Base-by-base conservation (phyloP, 1,140 invertebrate species). In the Capitella teleta region DNA sequence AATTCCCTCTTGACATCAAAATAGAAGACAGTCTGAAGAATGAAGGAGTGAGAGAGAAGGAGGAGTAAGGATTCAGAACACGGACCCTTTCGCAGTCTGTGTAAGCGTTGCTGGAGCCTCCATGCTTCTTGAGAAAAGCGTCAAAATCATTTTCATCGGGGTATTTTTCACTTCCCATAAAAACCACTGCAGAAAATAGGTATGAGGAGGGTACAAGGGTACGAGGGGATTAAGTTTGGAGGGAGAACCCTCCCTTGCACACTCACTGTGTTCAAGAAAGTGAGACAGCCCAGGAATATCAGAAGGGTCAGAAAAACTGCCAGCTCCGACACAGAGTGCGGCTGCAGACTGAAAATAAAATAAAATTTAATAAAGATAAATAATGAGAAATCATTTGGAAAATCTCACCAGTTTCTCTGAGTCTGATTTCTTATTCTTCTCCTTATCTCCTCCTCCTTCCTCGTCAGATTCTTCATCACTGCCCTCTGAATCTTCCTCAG, bases 81-180 rank as follows among this genome's bases (percentile, higher is more conserved):
- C 38, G 56, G 54, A 71, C 70, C 54, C 78, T 76, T 68, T 92
- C 88, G 63, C 79, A 82, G 57, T 90, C 86, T 0, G 87, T 91
- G 23, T 78, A 80, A 0, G 87, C 87, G 68, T 91, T 91, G 58
- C 81, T 78, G 16, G 78, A 80, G 3, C 88, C 88, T 6, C 86
- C 86, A 63, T 81, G 80, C 74, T 83, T 83, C 70, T 61, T 55
- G 0, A 91, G 78, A 60, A 83, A 89, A 3, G 81, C 71, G 73
- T 89, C 85, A 61, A 90, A 86, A 56, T 82, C 83, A 70, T 91
- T 91, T 71, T 91, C 87, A 68, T 80, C 74, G 3, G 86, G 84
- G 73, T 83, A 91, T 61, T 87, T 89, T 61, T 62, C 54, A 58
- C 66, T 69, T 1, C 68, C 68, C 67, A 68, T 70, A 52, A 72